phyloP scores from a whole-genome alignment of 2,797 vertebrate genomes.

The Sebastes iracundus region DNA sequence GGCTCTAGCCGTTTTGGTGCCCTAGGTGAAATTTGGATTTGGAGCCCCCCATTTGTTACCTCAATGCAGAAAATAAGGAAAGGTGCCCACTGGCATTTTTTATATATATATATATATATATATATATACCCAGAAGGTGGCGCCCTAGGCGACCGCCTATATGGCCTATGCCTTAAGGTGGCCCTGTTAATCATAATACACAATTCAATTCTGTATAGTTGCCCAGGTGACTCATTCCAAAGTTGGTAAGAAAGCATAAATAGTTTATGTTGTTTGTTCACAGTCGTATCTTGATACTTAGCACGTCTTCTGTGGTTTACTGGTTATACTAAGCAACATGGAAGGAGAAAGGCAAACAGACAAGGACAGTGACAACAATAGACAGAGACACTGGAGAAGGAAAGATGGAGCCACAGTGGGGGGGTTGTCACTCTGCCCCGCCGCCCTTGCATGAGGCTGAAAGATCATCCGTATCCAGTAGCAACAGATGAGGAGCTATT shows the following conservation, averaged over 20 bases:
- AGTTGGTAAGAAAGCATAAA: not conserved
- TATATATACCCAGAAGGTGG: no score
- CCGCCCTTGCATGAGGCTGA: slow-evolving; percentile 53
- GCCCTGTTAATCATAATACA: not conserved
- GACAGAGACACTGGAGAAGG: slow-evolving; percentile 54
- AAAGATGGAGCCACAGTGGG: slow-evolving; percentile 38
- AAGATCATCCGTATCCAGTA: slow-evolving; percentile 65
- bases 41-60: no score
- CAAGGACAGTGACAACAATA: slow-evolving; percentile 63
- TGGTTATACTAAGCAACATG: slow-evolving; percentile 6
- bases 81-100: no score
- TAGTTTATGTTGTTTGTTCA: not conserved
- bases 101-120: no score
- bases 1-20: no score
- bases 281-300: not conserved
- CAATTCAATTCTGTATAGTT: not conserved
- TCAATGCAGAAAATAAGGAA: no score
- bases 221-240: not conserved
- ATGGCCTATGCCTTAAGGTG: no score
- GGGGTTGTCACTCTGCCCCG: slow-evolving; percentile 49
- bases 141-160: no score
- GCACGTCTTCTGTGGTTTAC: not conserved
- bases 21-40: no score
- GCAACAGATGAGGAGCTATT: slow-evolving; percentile 54
- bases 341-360: slow-evolving; percentile 24